These are phyloP conservation scores for Dasyprocta punctata DNA, from an alignment of 2,113 vertebrate species.

Conservation along the genomic window DNA sequence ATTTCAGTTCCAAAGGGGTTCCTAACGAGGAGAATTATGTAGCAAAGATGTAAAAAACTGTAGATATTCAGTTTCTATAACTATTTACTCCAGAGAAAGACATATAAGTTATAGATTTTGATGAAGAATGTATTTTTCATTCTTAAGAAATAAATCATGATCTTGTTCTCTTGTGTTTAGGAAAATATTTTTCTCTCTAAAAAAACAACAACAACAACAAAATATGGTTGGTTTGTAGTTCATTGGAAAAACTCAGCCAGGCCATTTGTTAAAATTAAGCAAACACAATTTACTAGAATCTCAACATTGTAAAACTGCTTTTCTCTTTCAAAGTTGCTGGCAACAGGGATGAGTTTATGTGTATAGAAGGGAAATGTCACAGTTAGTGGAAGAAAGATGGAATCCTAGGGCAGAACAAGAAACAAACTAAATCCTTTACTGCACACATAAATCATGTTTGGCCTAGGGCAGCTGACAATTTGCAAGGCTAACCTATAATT, in stretches of 20 bases:
- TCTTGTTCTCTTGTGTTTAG: conserved; percentile 42
- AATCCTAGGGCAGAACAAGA: conserved; percentile 59
- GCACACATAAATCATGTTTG: conserved; percentile 68
- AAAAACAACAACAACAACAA: neutral
- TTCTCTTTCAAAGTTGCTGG: conserved; percentile 57
- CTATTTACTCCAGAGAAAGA: conserved; percentile 49
- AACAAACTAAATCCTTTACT: conserved; percentile 64
- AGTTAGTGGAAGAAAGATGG: conserved; percentile 49
- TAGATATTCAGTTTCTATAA: conserved; percentile 44
- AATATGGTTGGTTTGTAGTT: conserved; percentile 45
- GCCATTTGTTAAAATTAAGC: conserved; percentile 54
- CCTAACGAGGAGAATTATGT: conserved; percentile 57
- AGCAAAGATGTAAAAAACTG: conserved; percentile 52
- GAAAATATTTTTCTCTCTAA: conserved; percentile 27
- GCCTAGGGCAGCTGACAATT: conserved; percentile 64
- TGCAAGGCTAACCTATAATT: conserved; percentile 73
- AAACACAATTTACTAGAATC: conserved; percentile 17
- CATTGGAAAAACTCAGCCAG: conserved; percentile 28
- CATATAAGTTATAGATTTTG: conserved; percentile 50
- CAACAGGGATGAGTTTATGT: conserved; percentile 32
- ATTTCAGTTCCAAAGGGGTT: conserved; percentile 67
- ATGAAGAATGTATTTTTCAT: conserved; percentile 50
- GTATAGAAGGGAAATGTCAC: conserved; percentile 3
- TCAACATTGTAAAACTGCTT: conserved; percentile 47
- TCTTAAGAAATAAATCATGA: conserved; percentile 60